Evolutionary conservation across 1,140 invertebrate genomes (phyloP), one percentile per base, ranked within the genome.

Genomic region (Drosophila lacteicornis): DNA sequence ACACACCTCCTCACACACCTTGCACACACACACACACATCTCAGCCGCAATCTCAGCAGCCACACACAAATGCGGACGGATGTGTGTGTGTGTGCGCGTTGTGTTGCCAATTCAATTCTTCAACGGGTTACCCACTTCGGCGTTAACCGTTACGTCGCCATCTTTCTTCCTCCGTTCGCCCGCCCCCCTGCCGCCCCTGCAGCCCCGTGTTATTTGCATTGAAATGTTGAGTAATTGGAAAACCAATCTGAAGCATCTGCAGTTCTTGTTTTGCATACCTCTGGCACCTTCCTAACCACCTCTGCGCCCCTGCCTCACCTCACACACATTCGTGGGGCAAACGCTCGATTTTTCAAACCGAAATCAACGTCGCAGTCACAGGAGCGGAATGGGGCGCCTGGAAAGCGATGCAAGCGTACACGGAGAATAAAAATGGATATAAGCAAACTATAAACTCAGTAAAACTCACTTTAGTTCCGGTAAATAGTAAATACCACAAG

Each of bases 151-250:
- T 75, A 61, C 69, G 67, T 74, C 46, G 55, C 55, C 74, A 70
- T 70, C 67, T 67, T 70, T 70, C 67, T 55, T 30, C 67, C 40
- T n/a, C 12, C 19, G 27, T 4, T 15, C 9, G 12, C 11, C n/a
- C n/a, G 15, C 45, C 45, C 8, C 5, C 33, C 9, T 33, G 33
- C 33, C 8, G 2, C 19, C 12, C 5, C 47, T 19, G 61, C n/a
- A 33, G 46, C 55, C 71, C 47, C 58, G 49, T 68, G 83, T 65
- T 87, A 88, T 87, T 88, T 87, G 83, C 84, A 87, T 87, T 87
- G 83, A 87, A 87, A 87, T 87, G 84, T 87, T 87, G 83, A 87
- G 84, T 87, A 87, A 87, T 87, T 87, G 83, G 84, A 87, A 87
- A 87, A 87, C 84, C 83, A 87, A 87, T 88, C 84, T 87, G 83